Conservation (phyloP, 2,888 invertebrate genomes). For the Clanis bilineata region DNA sequence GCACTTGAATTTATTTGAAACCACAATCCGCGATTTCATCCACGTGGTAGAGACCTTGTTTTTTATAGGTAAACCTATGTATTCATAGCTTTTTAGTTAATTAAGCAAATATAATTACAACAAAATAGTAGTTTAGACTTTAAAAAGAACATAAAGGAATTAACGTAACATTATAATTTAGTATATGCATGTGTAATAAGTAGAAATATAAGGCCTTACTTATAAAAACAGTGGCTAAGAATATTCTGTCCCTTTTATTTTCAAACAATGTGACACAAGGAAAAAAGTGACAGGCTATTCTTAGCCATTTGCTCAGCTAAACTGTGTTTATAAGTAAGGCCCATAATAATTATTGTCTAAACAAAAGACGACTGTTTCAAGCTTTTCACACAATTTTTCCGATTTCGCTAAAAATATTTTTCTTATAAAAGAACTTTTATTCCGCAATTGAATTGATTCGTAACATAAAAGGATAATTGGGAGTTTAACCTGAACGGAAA, state of each 20-base stretch:
- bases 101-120: not conserved
- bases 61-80: not conserved
- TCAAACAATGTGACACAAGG: too few species aligned
- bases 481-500: constrained; percentile 66
- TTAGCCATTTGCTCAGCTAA: too few species aligned
- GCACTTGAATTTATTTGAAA: constrained; percentile 3
- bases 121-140: not conserved
- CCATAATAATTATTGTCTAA: too few species aligned
- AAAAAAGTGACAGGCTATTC: too few species aligned
- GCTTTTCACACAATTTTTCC: too few species aligned
- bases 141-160: not conserved
- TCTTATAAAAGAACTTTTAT: not conserved
- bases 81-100: not conserved
- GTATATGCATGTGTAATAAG: too few species aligned
- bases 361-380: too few species aligned
- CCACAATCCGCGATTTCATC: not conserved
- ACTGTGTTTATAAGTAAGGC: too few species aligned
- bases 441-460: constrained; percentile 44
- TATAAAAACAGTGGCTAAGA: too few species aligned
- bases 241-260: too few species aligned
- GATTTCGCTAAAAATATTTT: not conserved
- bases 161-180: not conserved
- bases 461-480: constrained; percentile 61
- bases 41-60: not conserved
- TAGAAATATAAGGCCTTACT: too few species aligned